A percentile compares a stretch with the other conserved stretches of the same genome.
Evolutionary conservation across 2,113 vertebrate species (phyloP).

Genomic region (Oriolus oriolus): DNA sequence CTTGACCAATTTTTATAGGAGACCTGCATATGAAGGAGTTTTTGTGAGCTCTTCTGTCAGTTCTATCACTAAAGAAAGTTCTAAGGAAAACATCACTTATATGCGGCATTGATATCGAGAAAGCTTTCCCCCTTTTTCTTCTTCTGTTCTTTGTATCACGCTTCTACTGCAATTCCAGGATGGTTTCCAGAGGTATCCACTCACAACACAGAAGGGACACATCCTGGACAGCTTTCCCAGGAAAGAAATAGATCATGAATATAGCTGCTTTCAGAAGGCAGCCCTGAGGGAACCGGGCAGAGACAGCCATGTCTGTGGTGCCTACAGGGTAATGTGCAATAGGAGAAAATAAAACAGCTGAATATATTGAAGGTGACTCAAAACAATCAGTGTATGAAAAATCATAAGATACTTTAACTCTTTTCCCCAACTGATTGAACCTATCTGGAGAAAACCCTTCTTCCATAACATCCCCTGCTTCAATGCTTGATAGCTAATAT

Average conservation of each 20-base stretch:
- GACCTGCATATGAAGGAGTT: not conserved
- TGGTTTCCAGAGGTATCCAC: not conserved
- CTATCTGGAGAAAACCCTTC: not conserved
- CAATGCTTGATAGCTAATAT: not conserved
- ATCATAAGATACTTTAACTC: not conserved
- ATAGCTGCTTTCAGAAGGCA: not conserved
- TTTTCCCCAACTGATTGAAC: not conserved
- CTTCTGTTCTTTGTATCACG: not conserved
- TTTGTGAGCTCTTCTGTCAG: fast-evolving
- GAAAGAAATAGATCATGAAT: not conserved
- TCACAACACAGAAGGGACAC: not conserved
- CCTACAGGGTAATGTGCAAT: not conserved
- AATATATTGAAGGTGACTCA: not conserved
- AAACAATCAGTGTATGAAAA: not conserved
- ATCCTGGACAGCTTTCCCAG: not conserved
- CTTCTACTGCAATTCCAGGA: not conserved
- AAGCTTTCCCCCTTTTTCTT: not conserved
- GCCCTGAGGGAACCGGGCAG: not conserved
- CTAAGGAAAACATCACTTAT: not conserved
- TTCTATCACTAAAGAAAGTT: not conserved
- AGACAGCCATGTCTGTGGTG: not conserved
- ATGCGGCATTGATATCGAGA: not conserved
- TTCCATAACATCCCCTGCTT: not conserved
- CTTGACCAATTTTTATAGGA: not conserved
- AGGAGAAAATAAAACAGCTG: not conserved